phyloP scores from a whole-genome alignment of 2,113 vertebrate species.

The Eudyptes chrysolophus region DNA sequence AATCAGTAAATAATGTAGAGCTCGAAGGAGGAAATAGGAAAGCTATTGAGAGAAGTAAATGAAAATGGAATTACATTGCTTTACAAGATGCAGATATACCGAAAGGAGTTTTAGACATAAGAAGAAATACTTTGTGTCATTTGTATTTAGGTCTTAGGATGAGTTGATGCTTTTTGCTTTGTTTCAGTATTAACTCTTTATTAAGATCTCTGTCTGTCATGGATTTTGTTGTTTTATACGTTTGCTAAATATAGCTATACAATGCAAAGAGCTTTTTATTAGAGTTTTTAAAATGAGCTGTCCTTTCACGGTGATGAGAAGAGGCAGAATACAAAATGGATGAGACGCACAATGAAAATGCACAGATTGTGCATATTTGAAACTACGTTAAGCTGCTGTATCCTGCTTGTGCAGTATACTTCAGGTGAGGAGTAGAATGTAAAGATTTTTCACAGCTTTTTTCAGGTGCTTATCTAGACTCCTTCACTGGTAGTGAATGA shows the following conservation, averaged over 20 bases:
- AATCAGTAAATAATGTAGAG: not conserved
- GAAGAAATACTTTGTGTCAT: not conserved
- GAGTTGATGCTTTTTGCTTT: not conserved
- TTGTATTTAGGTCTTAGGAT: not conserved
- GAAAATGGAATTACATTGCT: constrained; percentile 14
- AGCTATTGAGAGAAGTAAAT: not conserved
- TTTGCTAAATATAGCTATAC: not conserved
- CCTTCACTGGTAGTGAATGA: not conserved
- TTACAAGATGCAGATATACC: not conserved
- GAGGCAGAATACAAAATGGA: not conserved
- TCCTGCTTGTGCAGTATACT: not conserved
- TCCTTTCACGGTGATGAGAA: not conserved
- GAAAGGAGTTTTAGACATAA: not conserved
- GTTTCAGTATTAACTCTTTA: not conserved
- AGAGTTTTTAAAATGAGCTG: not conserved
- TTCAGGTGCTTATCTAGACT: not conserved
- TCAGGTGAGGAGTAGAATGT: not conserved
- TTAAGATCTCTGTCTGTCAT: not conserved
- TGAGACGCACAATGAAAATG: not conserved
- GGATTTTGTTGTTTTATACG: not conserved
- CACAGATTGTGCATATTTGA: not conserved
- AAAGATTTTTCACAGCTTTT: not conserved
- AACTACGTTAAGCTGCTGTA: not conserved
- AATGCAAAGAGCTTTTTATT: not conserved
- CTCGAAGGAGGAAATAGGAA: not conserved